phyloP scores from a whole-genome alignment of 1,140 invertebrate species.

The Trialeurodes vaporariorum region DNA sequence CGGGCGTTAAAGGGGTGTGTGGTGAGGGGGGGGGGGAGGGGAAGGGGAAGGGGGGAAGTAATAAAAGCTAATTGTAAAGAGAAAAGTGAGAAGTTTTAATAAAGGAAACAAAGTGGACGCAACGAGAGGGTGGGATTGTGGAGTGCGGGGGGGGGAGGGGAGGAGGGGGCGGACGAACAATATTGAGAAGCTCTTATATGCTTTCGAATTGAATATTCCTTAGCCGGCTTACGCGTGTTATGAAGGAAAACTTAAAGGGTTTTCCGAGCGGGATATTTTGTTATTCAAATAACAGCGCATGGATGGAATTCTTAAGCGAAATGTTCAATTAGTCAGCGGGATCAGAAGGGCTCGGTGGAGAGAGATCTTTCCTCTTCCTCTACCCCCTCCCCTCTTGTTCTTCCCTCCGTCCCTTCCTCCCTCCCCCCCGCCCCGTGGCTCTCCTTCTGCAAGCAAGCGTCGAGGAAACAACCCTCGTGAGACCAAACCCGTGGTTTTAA shows the following conservation, averaged over 20 bases:
- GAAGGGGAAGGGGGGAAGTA: not conserved
- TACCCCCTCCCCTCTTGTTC: too few relatives aligned
- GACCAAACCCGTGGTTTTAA: not conserved
- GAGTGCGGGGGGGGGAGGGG: too few relatives aligned
- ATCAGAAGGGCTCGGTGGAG: not conserved
- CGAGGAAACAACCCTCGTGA: not conserved
- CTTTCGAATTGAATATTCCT: not conserved
- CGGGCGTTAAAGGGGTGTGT: too few relatives aligned
- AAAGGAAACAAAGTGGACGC: not conserved
- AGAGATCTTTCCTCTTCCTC: too few relatives aligned
- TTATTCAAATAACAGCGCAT: constrained; percentile 1
- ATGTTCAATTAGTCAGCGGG: not conserved
- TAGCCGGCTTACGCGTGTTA: not conserved
- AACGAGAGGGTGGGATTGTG: not conserved
- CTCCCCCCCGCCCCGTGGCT: too few relatives aligned
- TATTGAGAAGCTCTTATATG: not conserved
- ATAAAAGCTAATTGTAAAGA: not conserved
- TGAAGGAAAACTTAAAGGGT: not conserved
- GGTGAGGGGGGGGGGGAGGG: not conserved
- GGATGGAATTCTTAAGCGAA: not conserved
- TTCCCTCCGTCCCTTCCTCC: too few relatives aligned
- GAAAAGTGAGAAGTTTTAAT: not conserved
- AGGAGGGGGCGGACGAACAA: not conserved
- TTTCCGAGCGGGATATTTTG: not conserved
- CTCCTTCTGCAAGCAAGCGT: too few relatives aligned